Base-by-base conservation (phyloP, 1,140 invertebrate species). In the Ladona fulva region DNA sequence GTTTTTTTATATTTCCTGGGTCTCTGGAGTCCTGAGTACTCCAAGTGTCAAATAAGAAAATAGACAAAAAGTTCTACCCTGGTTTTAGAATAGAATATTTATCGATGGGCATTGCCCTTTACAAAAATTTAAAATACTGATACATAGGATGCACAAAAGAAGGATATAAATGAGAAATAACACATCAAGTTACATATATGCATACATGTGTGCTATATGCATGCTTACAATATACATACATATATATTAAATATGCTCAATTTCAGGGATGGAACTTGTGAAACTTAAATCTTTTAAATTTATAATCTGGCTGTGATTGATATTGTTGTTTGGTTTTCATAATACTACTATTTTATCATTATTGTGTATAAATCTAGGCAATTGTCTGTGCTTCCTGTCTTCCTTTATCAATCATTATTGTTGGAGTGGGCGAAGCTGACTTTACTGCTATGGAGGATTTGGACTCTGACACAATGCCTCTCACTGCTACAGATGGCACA, bases 341-440 rank as follows among this genome's bases (percentile, higher is more conserved):
- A 66, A 66, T 6, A 5, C 5, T 6, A 66, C 14, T 5, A 66
- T 12, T 19, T 66, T 6, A 66, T 52, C 19, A 12, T 66, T 66
- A 66, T 12, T 19, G 29, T 37, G 8, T 8, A 5, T 37, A 37
- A 37, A 37, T 80, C 11, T 74, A 86, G 86, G 86, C 86, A 1
- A 87, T 87, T 75, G 84, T 88, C 16, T 81, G 85, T 80, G 89
- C 89, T 10, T 89, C 89, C 0, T 80, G 80, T 24, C 83, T 90
- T 6, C 89, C 89, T 0, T 85, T 90, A 83, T 90, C 89, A 1
- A 87, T 90, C 52, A 90, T 91, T 78, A 90, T 91, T 78, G 86
- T 90, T 19, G 90, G 90, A 22, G 88, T 91, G 25, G 89, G 90
- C 1, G 82, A 83, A 76, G 89, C 89, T 25, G 88, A 90, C 81